phyloP scores from a whole-genome alignment of 2,888 invertebrate genomes.

The Pristionchus fissidentatus region DNA sequence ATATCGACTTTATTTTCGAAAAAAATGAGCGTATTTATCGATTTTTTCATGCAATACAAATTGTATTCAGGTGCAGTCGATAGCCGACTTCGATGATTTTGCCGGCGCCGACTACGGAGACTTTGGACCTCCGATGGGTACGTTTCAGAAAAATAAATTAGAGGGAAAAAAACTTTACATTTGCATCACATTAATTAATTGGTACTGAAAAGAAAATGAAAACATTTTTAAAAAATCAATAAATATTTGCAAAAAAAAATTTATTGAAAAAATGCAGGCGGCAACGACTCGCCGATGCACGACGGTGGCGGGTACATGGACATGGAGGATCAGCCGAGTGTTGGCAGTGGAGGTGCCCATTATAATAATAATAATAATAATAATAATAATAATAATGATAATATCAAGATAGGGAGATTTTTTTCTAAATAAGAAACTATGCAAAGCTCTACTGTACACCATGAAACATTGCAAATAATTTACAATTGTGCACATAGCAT shows the following conservation, averaged over 20 bases:
- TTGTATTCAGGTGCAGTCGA: background rate
- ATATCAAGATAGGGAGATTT: background rate
- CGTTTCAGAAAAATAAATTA: no score
- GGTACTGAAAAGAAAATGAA: no score
- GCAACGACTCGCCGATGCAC: slow-evolving; percentile 12
- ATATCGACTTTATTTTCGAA: no score
- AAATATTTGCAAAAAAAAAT: background rate
- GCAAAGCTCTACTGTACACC: background rate
- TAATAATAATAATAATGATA: background rate
- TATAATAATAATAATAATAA: background rate
- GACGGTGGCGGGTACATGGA: background rate
- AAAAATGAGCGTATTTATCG: background rate
- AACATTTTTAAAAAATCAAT: no score
- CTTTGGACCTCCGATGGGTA: slow-evolving; percentile 30
- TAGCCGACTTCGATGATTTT: slow-evolving; percentile 38
- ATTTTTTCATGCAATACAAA: background rate
- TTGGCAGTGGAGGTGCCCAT: slow-evolving; percentile 39
- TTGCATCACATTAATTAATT: no score
- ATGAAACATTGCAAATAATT: background rate
- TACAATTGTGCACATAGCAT: no score
- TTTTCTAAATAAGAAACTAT: background rate
- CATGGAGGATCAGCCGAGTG: slow-evolving; percentile 24
- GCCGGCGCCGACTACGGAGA: slow-evolving; percentile 22
- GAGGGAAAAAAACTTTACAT: no score
- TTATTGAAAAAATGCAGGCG: no score